Evolutionary conservation across 2,797 vertebrate genomes (phyloP).

Genomic region (Capromys pilorides): DNA sequence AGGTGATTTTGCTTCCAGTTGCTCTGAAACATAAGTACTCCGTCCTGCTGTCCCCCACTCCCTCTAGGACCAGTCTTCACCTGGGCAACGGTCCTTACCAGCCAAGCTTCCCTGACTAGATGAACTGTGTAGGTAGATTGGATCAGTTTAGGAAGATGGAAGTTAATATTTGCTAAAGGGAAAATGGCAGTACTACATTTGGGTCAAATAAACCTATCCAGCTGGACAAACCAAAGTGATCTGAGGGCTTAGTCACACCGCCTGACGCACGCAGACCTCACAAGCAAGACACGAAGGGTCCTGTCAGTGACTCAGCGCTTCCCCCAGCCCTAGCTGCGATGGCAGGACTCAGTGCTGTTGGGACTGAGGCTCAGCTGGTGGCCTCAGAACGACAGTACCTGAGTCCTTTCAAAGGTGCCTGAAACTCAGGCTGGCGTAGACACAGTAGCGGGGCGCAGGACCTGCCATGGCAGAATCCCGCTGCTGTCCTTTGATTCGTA

Average conservation of each 20-base stretch:
- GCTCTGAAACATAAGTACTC: neutral
- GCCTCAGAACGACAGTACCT: neutral
- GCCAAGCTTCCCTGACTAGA: neutral
- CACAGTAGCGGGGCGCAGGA: neutral
- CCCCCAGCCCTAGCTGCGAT: neutral
- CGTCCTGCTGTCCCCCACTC: neutral
- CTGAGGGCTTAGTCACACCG: constrained; percentile 39
- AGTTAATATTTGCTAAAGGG: constrained; percentile 37
- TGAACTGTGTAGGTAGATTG: neutral
- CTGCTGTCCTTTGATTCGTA: neutral
- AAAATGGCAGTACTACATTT: neutral
- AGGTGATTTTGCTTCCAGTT: neutral
- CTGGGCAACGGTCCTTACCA: neutral
- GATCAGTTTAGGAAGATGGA: constrained; percentile 18
- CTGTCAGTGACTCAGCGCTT: neutral
- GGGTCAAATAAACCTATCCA: neutral
- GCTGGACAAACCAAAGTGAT: constrained; percentile 6
- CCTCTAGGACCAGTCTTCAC: neutral
- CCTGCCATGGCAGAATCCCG: neutral
- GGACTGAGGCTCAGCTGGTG: neutral
- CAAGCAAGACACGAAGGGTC: neutral
- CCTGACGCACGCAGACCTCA: neutral
- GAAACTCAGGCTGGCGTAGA: neutral
- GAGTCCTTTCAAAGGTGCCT: neutral
- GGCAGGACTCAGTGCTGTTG: neutral